These are phyloP conservation scores for Drosophila pectinifera DNA, from an alignment of 1,140 invertebrate species.

Conservation along the genomic window DNA sequence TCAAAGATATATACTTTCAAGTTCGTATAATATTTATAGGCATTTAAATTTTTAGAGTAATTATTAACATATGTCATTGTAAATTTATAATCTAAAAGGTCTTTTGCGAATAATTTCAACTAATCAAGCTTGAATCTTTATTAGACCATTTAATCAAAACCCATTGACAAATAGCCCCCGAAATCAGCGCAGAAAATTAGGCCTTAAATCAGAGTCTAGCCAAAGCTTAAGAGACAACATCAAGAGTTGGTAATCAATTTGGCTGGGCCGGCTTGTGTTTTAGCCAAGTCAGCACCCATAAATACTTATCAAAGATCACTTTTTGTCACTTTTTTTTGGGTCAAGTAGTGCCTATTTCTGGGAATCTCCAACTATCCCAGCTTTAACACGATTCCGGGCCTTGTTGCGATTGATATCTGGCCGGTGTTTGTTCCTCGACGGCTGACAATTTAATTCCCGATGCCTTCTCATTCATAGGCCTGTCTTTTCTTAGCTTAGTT, in stretches of 20 bases:
- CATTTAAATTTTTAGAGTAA: no score
- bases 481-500: slow-evolving; percentile 21
- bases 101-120: background rate
- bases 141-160: slow-evolving; percentile 1
- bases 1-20: no score
- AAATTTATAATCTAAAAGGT: no score
- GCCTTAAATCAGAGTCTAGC: slow-evolving; percentile 12
- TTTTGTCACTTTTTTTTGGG: slow-evolving; percentile 14
- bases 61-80: no score
- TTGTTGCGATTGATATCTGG: slow-evolving; percentile 40
- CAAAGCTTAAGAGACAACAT: slow-evolving; percentile 2
- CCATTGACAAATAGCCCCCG: background rate
- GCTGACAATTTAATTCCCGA: slow-evolving; percentile 43
- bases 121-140: slow-evolving; percentile 5
- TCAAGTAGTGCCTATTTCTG: slow-evolving; percentile 16
- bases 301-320: slow-evolving; percentile 22
- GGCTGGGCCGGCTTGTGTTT: slow-evolving; percentile 9
- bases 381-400: background rate
- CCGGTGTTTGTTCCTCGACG: slow-evolving; percentile 18
- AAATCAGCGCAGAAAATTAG: slow-evolving; percentile 7
- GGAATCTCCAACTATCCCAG: slow-evolving; percentile 4
- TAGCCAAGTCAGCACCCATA: background rate
- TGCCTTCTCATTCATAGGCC: slow-evolving; percentile 31
- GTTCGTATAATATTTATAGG: no score
- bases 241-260: slow-evolving; percentile 22